Conservation (phyloP, 1,140 invertebrate species). For the Hesperophylax magnus region DNA sequence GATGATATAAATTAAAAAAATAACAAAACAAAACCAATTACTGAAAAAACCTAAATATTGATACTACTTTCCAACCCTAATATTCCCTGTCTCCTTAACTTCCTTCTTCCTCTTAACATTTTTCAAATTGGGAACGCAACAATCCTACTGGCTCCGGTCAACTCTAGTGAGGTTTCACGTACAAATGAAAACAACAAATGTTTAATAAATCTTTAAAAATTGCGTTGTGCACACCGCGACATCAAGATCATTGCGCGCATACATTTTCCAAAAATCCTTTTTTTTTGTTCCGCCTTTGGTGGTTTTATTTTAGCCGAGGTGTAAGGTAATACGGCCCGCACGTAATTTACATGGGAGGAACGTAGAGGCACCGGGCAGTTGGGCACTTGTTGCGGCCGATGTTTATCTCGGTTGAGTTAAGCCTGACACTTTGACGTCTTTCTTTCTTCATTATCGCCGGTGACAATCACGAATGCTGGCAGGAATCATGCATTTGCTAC, state of each 20-base stretch:
- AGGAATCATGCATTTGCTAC: background rate
- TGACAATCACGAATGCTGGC: slow-evolving; percentile 26
- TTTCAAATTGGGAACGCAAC: no score
- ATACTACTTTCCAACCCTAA: no score
- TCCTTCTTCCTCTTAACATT: no score
- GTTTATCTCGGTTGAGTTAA: slow-evolving; percentile 32
- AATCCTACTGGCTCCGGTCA: no score
- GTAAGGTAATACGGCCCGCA: background rate
- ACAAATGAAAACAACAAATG: no score
- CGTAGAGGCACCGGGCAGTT: background rate
- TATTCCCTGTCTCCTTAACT: no score
- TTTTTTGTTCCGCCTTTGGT: background rate
- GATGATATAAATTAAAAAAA: no score
- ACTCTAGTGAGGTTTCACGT: no score
- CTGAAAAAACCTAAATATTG: no score
- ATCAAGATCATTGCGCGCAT: background rate
- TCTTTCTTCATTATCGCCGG: slow-evolving; percentile 17
- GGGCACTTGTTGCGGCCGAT: slow-evolving; percentile 19
- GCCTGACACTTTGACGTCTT: slow-evolving; percentile 21
- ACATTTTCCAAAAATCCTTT: background rate
- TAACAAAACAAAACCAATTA: no score
- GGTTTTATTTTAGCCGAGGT: background rate
- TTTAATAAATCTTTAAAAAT: no score
- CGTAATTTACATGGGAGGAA: slow-evolving; percentile 23
- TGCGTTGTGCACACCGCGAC: no score